Conservation (phyloP, 2,888 invertebrate genomes). For the Calliopum simillimum region DNA sequence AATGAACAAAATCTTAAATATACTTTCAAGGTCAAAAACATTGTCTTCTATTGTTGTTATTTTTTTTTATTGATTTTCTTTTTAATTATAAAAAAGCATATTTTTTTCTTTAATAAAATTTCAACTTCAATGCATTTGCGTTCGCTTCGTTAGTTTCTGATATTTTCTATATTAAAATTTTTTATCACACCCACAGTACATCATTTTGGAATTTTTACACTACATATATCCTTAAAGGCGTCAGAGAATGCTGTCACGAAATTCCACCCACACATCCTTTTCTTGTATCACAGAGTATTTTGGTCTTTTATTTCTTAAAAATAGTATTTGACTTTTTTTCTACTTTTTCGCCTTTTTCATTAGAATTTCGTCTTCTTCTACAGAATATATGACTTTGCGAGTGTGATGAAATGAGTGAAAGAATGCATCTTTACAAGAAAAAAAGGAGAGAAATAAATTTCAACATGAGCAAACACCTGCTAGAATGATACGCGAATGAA, state of each 20-base stretch:
- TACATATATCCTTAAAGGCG: background rate
- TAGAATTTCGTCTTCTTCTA: too few relatives aligned
- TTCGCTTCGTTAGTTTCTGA: background rate
- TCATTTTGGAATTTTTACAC: too few relatives aligned
- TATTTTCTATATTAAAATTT: too few relatives aligned
- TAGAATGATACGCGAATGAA: too few relatives aligned
- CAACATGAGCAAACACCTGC: constrained; percentile 1
- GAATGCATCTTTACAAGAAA: background rate
- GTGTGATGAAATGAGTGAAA: constrained; percentile 10
- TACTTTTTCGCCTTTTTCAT: too few relatives aligned
- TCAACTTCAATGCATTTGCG: constrained; percentile 7
- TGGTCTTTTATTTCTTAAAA: background rate
- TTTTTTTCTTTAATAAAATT: background rate
- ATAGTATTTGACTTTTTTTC: too few relatives aligned
- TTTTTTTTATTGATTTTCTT: too few relatives aligned
- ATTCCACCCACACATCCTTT: background rate
- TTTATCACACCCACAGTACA: too few relatives aligned
- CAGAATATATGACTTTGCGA: background rate
- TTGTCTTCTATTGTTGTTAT: too few relatives aligned
- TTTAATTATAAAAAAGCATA: too few relatives aligned
- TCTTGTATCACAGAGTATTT: background rate
- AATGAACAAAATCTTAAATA: too few relatives aligned
- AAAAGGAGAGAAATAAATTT: constrained; percentile 13
- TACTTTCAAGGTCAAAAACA: too few relatives aligned
- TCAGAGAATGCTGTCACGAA: background rate